These are phyloP conservation scores for Drosophila kohkoa DNA, from an alignment of 1,140 invertebrate species.

Conservation along the genomic window DNA sequence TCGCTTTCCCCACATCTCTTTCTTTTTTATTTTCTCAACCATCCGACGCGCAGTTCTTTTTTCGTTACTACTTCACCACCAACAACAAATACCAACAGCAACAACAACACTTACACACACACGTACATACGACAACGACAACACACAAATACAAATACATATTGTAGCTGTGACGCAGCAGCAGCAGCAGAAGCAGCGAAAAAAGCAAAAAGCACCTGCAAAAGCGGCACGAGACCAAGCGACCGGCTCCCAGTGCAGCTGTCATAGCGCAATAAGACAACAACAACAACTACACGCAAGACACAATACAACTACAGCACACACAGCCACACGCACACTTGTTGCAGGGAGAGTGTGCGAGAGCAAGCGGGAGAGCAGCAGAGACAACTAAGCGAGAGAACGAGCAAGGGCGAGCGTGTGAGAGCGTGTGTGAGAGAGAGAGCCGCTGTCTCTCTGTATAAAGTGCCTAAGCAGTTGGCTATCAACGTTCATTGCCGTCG, in stretches of 20 bases:
- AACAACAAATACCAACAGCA: conserved; percentile 52
- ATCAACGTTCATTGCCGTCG: conserved; percentile 51
- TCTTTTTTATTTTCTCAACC: conserved; percentile 27
- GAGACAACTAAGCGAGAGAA: conserved; percentile 3
- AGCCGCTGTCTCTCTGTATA: conserved; percentile 23
- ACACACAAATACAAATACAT: conserved; percentile 47
- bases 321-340: conserved; percentile 12
- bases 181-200: conserved; percentile 32
- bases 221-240: conserved; percentile 51
- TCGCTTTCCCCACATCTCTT: conserved; percentile 51
- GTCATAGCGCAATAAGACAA: conserved; percentile 60
- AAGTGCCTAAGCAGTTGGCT: conserved; percentile 51
- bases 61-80: conserved; percentile 70
- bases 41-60: conserved; percentile 72
- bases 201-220: conserved; percentile 46
- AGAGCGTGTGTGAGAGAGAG: background rate
- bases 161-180: conserved; percentile 45
- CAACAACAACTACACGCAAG: conserved; percentile 36
- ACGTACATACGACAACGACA: background rate
- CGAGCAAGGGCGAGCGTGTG: conserved; percentile 12
- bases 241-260: conserved; percentile 57
- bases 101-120: conserved; percentile 47
- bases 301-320: conserved; percentile 37
- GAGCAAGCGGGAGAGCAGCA: conserved; percentile 2
- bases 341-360: conserved; percentile 21